Percentiles rank a stretch among this genome's conserved stretches.
These are phyloP conservation scores for Rhingia campestris DNA, from an alignment of 2,888 invertebrate genomes.

Conservation along the genomic window DNA sequence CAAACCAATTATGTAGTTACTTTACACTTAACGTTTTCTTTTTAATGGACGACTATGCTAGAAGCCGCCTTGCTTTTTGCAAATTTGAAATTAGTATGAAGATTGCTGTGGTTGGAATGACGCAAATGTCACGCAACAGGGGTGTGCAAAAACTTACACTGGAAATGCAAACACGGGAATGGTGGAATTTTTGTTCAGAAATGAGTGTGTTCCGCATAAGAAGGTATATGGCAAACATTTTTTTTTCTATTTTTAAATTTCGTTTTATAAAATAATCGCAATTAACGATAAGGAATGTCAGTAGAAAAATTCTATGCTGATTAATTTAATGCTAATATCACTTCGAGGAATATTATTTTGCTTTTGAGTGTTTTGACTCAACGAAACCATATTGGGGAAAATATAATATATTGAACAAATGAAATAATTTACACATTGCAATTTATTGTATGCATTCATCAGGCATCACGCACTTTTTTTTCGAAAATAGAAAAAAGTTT, in stretches of 20 bases:
- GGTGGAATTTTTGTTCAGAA: background rate
- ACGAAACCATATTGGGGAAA: too few species aligned
- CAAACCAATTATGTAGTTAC: conserved; percentile 38
- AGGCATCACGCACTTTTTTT: too few species aligned
- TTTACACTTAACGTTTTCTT: conserved; percentile 5
- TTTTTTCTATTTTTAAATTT: background rate
- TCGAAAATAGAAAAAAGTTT: too few species aligned
- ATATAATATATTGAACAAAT: too few species aligned
- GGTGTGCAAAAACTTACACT: conserved; percentile 3
- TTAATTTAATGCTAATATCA: too few species aligned
- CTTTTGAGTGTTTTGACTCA: too few species aligned
- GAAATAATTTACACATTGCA: too few species aligned
- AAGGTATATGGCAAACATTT: background rate
- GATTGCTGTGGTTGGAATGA: conserved; percentile 27
- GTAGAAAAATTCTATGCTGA: too few species aligned
- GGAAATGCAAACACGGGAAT: background rate
- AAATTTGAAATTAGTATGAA: conserved; percentile 59
- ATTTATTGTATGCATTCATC: too few species aligned
- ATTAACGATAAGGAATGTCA: too few species aligned
- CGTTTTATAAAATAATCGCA: background rate
- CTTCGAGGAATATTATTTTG: too few species aligned
- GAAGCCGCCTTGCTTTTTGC: conserved; percentile 58
- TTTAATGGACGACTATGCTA: conserved; percentile 35
- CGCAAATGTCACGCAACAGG: conserved; percentile 47
- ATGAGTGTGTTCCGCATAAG: conserved; percentile 26